phyloP scores from a whole-genome alignment of 2,113 vertebrate species.

The Acanthisitta chloris region DNA sequence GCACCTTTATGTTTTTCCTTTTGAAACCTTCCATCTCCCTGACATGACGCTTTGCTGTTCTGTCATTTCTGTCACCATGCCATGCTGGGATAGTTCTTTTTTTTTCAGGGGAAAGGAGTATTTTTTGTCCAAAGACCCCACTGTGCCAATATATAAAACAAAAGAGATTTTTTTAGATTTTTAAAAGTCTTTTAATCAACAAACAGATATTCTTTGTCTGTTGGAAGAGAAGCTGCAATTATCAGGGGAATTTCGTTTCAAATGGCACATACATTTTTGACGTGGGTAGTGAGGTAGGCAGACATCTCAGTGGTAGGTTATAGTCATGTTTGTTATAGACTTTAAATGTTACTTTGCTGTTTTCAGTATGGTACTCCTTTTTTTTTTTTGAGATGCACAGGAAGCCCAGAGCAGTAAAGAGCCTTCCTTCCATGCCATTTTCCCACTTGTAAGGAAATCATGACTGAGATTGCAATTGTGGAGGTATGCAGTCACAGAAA shows the following conservation, averaged over 20 bases:
- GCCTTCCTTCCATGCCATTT: background rate
- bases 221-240: constrained; percentile 35
- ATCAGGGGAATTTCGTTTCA: constrained; percentile 10
- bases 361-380: background rate
- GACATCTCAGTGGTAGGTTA: constrained; percentile 8
- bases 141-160: constrained; percentile 34
- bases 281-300: constrained; percentile 31
- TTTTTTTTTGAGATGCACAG: background rate
- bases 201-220: constrained; percentile 37
- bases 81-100: constrained; percentile 2
- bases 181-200: constrained; percentile 32
- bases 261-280: background rate
- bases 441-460: constrained; percentile 21
- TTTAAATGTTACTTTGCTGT: constrained; percentile 30
- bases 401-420: background rate
- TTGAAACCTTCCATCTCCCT: constrained; percentile 42
- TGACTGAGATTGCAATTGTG: background rate
- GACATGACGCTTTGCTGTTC: background rate
- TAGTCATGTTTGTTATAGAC: constrained; percentile 40
- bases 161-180: background rate
- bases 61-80: constrained; percentile 17
- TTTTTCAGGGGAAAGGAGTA: background rate
- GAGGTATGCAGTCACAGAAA: background rate
- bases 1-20: constrained; percentile 38
- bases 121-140: background rate